Percentiles rank a stretch among this genome's conserved stretches.
phyloP scores from a whole-genome alignment of 1,140 invertebrate species.

The Teleopsis dalmanni region DNA sequence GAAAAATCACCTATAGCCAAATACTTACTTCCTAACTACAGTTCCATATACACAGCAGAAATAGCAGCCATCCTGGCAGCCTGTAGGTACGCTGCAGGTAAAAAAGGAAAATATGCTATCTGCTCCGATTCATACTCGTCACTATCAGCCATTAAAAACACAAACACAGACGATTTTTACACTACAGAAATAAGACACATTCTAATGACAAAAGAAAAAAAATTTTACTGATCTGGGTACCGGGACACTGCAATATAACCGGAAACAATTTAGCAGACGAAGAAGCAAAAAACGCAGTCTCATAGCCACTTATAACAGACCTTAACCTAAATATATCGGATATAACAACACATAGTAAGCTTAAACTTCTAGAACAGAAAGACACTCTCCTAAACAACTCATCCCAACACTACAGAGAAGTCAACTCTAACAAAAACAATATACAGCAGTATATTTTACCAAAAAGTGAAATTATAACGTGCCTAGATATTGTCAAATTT shows the following conservation, averaged over 20 bases:
- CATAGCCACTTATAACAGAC: too few relatives aligned
- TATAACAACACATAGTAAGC: too few relatives aligned
- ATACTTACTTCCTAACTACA: conserved; percentile 4
- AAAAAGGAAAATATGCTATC: conserved; percentile 9
- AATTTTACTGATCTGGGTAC: conserved; percentile 5
- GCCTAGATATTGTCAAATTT: too few relatives aligned
- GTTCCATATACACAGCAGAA: conserved; percentile 6
- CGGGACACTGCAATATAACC: conserved; percentile 1
- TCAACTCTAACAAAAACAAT: too few relatives aligned
- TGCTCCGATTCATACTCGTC: conserved; percentile 9
- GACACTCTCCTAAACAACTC: too few relatives aligned
- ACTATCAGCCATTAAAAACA: conserved; percentile 10
- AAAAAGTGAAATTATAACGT: too few relatives aligned
- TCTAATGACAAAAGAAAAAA: not conserved
- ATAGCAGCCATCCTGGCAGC: conserved; percentile 8
- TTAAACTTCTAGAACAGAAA: too few relatives aligned
- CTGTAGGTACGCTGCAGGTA: conserved; percentile 1
- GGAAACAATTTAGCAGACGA: conserved; percentile 7
- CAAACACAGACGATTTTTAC: conserved; percentile 9
- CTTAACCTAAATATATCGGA: too few relatives aligned
- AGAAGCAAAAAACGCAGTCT: conserved; percentile 1
- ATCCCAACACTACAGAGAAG: too few relatives aligned
- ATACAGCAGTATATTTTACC: too few relatives aligned
- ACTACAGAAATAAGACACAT: conserved; percentile 1
- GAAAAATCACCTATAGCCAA: conserved; percentile 5